phyloP scores from a whole-genome alignment of 2,113 vertebrate species.

The Quiscalus mexicanus region DNA sequence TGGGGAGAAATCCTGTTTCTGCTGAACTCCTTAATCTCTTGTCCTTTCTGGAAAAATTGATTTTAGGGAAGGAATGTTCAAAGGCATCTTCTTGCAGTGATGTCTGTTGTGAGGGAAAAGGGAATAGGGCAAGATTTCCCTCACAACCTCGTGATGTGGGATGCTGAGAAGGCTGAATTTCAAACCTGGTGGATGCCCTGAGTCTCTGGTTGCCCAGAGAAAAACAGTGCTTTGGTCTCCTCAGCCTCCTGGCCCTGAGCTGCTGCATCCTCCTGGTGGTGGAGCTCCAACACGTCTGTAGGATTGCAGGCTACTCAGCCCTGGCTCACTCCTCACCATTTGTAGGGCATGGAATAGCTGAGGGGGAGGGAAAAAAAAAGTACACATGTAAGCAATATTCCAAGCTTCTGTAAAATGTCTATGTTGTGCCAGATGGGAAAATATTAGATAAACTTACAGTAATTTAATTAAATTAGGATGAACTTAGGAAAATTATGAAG shows the following conservation, averaged over 20 bases:
- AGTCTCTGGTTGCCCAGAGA: not conserved
- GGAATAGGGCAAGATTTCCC: not conserved
- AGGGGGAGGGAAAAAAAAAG: rapidly evolving
- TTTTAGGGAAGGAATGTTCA: not conserved
- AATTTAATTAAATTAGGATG: not conserved
- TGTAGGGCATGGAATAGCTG: not conserved
- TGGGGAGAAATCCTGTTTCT: not conserved
- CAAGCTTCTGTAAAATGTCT: not conserved
- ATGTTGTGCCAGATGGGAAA: not conserved
- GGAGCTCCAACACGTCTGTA: not conserved
- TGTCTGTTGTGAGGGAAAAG: not conserved
- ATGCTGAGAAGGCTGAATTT: not conserved
- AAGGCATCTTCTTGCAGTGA: not conserved
- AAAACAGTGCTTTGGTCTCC: not conserved
- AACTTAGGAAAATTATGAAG: not conserved
- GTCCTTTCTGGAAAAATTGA: not conserved
- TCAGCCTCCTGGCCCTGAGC: not conserved
- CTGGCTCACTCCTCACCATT: not conserved
- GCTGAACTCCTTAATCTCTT: not conserved
- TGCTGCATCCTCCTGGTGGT: not conserved
- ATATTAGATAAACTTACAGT: not conserved
- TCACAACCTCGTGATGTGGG: not conserved
- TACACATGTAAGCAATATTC: not conserved
- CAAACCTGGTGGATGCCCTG: not conserved
- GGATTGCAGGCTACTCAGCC: not conserved